Percentiles rank a stretch among this genome's conserved stretches.
These are phyloP conservation scores for Pelvicachromis taeniatus DNA, from an alignment of 2,113 vertebrate genomes.

Conservation along the genomic window DNA sequence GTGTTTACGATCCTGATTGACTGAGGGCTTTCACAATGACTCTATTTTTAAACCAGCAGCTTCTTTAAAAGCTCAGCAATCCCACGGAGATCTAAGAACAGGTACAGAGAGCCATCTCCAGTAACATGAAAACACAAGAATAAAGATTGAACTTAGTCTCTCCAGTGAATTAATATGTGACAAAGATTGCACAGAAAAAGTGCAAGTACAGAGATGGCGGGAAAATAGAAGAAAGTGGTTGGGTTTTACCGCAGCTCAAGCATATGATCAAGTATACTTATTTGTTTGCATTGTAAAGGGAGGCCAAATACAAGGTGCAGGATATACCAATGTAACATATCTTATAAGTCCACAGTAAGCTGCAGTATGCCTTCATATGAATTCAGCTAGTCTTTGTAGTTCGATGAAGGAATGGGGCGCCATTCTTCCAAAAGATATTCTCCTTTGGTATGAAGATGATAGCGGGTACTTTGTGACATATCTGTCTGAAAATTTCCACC, in stretches of 20 bases:
- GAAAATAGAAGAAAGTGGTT: not conserved
- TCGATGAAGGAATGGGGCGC: not conserved
- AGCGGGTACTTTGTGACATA: too few relatives aligned
- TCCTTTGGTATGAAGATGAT: not conserved
- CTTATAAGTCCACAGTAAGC: not conserved
- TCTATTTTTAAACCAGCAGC: conserved; percentile 50
- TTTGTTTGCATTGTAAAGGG: not conserved
- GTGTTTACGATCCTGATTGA: not conserved
- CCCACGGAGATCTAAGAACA: conserved; percentile 36
- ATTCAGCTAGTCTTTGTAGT: not conserved
- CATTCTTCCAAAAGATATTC: not conserved
- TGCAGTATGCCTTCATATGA: not conserved
- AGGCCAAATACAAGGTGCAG: not conserved
- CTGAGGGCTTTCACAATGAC: conserved; percentile 1
- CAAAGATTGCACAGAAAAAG: not conserved
- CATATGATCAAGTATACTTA: not conserved
- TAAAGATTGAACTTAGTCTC: not conserved
- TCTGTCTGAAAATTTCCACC: not conserved
- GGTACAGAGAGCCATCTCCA: conserved; percentile 5
- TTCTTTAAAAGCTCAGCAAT: not conserved
- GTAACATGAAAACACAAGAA: not conserved
- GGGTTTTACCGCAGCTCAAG: not conserved
- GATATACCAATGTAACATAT: not conserved
- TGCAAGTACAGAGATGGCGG: not conserved
- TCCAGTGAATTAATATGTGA: conserved; percentile 6